A percentile compares a stretch with the other conserved stretches of the same genome.
These are phyloP conservation scores for Neosalanx taihuensis DNA, from an alignment of 2,797 vertebrate genomes.

Conservation along the genomic window DNA sequence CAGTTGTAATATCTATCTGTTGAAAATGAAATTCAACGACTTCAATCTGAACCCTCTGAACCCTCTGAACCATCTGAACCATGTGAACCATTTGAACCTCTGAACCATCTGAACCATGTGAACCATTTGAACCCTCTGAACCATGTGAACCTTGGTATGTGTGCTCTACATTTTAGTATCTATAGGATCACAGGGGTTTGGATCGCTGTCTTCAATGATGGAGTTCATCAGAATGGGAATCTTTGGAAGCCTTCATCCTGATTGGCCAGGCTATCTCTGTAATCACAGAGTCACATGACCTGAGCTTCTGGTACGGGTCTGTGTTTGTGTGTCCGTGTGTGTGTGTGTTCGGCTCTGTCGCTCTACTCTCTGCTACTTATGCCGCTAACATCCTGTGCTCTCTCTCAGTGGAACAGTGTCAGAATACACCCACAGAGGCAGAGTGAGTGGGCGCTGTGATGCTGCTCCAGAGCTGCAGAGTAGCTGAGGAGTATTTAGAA, in stretches of 20 bases:
- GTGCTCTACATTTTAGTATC: not conserved
- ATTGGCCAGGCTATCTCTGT: not conserved
- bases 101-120: no score
- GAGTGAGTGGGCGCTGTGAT: not conserved
- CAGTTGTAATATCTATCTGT: constrained; percentile 24
- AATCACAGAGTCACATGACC: not conserved
- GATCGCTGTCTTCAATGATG: not conserved
- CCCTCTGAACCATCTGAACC: no score
- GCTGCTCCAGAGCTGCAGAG: no score
- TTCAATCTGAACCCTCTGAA: constrained; percentile 9
- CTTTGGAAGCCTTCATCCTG: not conserved
- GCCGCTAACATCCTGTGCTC: no score
- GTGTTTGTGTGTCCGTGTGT: not conserved
- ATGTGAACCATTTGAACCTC: no score
- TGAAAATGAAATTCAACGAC: constrained; percentile 18
- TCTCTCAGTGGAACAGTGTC: not conserved
- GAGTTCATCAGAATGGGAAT: not conserved
- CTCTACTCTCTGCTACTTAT: not conserved
- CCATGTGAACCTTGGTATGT: constrained; percentile 12
- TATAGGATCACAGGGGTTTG: not conserved
- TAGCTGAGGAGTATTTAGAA: no score
- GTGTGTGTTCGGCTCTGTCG: not conserved
- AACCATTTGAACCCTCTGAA: not conserved
- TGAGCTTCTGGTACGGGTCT: not conserved
- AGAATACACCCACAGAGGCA: not conserved